phyloP scores from a whole-genome alignment of 2,113 vertebrate genomes.

The Eonycteris spelaea region DNA sequence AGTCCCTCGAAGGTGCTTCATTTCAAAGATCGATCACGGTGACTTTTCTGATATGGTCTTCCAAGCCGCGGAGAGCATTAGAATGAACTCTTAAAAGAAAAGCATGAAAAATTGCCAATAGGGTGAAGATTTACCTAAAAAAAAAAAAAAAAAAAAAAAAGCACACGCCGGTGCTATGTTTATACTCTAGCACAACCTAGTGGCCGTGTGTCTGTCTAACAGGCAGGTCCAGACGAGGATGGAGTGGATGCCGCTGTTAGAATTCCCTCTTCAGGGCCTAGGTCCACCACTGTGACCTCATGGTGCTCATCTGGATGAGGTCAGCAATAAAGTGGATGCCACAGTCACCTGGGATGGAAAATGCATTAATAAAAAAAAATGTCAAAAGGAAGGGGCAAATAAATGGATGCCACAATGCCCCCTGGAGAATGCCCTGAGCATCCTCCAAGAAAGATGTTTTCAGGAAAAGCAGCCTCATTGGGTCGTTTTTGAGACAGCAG shows the following conservation, averaged over 20 bases:
- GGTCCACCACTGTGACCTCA: not conserved
- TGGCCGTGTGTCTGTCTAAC: not conserved
- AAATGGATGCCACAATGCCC: not conserved
- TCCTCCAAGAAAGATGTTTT: not conserved
- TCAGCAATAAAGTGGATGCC: not conserved
- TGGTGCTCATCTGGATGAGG: not conserved
- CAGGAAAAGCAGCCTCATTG: not conserved
- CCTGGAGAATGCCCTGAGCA: not conserved
- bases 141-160: too few relatives aligned
- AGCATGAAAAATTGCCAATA: not conserved
- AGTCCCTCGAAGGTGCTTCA: not conserved
- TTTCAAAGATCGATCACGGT: not conserved
- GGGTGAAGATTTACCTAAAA: not conserved
- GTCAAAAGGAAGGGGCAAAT: not conserved
- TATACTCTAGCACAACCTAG: constrained; percentile 64
- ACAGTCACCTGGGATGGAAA: not conserved
- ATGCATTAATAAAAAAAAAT: not conserved
- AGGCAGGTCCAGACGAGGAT: not conserved
- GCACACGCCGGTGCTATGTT: not conserved
- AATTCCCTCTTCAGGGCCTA: not conserved
- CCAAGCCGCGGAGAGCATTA: not conserved
- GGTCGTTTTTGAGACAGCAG: not conserved
- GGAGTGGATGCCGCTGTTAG: not conserved
- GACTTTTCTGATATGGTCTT: not conserved
- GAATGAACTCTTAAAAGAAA: not conserved